Evolutionary conservation across 2,797 vertebrate genomes (phyloP), one percentile per base, ranked within the genome.

Genomic region (Chrosomus eos): DNA sequence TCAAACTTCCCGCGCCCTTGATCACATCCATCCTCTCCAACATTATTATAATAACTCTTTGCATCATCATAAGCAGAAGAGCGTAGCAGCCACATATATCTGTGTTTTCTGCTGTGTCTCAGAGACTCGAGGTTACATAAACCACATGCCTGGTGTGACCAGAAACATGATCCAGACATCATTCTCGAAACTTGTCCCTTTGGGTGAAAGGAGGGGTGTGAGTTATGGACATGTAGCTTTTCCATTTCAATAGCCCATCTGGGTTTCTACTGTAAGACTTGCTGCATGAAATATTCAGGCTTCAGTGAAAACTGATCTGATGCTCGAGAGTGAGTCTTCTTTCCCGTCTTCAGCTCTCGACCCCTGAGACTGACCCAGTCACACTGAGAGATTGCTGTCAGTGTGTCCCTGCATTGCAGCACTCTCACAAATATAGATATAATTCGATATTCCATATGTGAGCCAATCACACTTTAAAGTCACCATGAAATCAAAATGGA

Each of bases 241-340:
- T 89, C 60, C 87, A 89, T 91, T 91, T 92, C 90, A 92, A 91
- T 87, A 89, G 89, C 86, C 89, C 90, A 90, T 94, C 90, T 92
- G 88, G 91, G 91, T 90, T 89, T 92, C 90, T 92, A 90, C 88
- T 89, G 88, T 87, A 90, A 91, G 90, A 92, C 90, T 91, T 91
- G 85, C 83, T 86, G 85, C 93, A 95, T 95, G 90, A 95, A 95
- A 95, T 95, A 96, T 94, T 96, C 90, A 96, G 93, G 90, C 91
- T 95, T 90, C 90, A 88, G 89, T 94, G 94, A 92, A 98, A 98
- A 96, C 91, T 55, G 95, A 99, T 97, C 96, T 92, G 89, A 92
- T 92, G 92, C 93, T 94, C 93, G 92, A 91, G 93, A 94, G 95
- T 95, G 95, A 94, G 93, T 92, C 94, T 92, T 94, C 94, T 93